Conservation (phyloP, 2,113 vertebrate genomes). For the Psittacara wagleri region DNA sequence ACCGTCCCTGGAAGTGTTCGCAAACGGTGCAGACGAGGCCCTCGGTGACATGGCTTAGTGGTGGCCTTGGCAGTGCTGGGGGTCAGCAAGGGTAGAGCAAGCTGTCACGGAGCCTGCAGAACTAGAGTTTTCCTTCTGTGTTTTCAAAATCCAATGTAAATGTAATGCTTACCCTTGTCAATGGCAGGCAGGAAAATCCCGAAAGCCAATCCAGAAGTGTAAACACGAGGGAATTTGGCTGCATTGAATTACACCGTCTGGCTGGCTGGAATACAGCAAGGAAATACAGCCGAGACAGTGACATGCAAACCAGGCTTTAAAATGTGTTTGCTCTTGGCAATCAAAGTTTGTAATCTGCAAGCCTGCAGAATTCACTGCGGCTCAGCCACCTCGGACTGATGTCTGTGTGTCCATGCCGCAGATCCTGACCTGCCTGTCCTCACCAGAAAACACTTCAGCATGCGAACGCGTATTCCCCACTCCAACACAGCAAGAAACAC, state of each 20-base stretch:
- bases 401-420: accelerated
- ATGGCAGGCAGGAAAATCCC: background rate
- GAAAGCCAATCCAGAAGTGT: background rate
- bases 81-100: background rate
- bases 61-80: background rate
- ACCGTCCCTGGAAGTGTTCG: background rate
- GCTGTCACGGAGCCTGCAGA: background rate
- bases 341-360: background rate
- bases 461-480: accelerated
- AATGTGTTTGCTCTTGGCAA: background rate
- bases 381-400: background rate
- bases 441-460: accelerated
- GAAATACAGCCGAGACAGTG: background rate
- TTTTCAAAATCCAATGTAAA: background rate
- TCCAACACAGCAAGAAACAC: background rate
- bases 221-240: background rate
- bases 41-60: background rate
- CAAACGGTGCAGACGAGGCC: background rate
- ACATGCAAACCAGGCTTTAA: background rate
- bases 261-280: background rate
- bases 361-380: background rate
- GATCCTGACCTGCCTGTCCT: background rate
- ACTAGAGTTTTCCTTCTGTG: background rate
- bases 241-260: background rate
- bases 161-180: background rate